Evolutionary conservation across 1,140 invertebrate genomes (phyloP).

Genomic region (Heterodera carotae): DNA sequence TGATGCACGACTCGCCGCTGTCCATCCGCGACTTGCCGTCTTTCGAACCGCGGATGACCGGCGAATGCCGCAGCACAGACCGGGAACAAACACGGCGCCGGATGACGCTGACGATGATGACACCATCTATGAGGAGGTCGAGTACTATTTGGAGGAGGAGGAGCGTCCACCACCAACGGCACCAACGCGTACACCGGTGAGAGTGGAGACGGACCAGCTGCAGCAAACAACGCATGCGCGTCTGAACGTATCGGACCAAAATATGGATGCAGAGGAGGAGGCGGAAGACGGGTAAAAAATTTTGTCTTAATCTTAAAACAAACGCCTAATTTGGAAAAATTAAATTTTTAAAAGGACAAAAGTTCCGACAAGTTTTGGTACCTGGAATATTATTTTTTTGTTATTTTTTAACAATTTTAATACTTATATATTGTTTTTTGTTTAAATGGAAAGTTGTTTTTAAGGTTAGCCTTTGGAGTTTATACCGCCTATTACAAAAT

Average conservation of each 20-base stretch:
- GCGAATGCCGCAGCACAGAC: background rate
- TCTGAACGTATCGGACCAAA: background rate
- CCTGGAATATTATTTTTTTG: too few relatives aligned
- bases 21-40: background rate
- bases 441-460: too few relatives aligned
- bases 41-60: background rate
- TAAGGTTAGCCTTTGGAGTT: too few relatives aligned
- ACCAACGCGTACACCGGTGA: background rate
- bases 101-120: background rate
- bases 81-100: too few relatives aligned
- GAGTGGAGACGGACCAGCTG: background rate
- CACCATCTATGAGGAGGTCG: conserved; percentile 1
- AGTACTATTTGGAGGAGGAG: conserved; percentile 3
- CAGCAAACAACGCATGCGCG: background rate
- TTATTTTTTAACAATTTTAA: too few relatives aligned
- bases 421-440: too few relatives aligned
- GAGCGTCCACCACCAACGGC: conserved; percentile 6
- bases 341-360: too few relatives aligned
- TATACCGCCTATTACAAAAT: too few relatives aligned
- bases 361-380: too few relatives aligned
- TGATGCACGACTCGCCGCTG: background rate
- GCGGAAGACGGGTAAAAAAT: background rate
- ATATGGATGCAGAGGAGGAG: background rate
- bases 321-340: too few relatives aligned
- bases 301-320: too few relatives aligned